Conservation (phyloP, 2,797 vertebrate species). For the Hyperoplus lanceolatus region DNA sequence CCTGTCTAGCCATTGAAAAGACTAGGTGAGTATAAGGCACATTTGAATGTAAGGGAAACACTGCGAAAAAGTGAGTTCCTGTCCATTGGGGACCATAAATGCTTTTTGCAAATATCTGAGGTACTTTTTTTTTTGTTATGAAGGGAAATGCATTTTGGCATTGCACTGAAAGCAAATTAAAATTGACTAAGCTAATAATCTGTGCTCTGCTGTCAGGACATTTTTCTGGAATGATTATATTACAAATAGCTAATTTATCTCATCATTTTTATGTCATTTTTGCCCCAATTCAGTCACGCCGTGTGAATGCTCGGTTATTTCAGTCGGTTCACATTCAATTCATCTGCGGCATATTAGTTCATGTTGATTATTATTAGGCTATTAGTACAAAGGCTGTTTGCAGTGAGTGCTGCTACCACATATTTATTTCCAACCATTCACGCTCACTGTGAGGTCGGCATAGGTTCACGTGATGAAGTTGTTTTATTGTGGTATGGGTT, state of each 20-base stretch:
- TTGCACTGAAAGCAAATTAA: constrained; percentile 10
- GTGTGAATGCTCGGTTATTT: constrained; percentile 14
- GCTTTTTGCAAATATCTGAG: constrained; percentile 1
- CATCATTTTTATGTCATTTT: constrained; percentile 7
- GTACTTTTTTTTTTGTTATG: not conserved
- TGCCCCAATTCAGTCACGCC: not conserved
- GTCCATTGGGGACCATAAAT: not conserved
- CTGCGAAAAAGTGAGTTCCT: not conserved
- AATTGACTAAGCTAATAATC: constrained; percentile 18
- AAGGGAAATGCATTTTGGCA: not conserved
- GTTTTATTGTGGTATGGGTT: not conserved
- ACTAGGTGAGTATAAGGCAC: not conserved
- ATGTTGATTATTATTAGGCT: too few species aligned
- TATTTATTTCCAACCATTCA: not conserved
- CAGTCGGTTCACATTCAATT: constrained; percentile 18
- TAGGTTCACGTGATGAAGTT: not conserved
- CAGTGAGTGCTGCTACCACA: constrained; percentile 9
- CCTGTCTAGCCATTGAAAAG: not conserved
- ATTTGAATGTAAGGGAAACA: not conserved
- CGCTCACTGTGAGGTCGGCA: not conserved
- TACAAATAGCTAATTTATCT: constrained; percentile 16
- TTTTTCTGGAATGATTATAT: constrained; percentile 17
- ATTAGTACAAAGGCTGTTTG: not conserved
- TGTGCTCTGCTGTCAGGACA: constrained; percentile 13
- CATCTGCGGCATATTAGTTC: constrained; percentile 7